Percentiles rank a stretch among this genome's conserved stretches.
phyloP scores from a whole-genome alignment of 1,140 invertebrate genomes.

The Papilio polytes region DNA sequence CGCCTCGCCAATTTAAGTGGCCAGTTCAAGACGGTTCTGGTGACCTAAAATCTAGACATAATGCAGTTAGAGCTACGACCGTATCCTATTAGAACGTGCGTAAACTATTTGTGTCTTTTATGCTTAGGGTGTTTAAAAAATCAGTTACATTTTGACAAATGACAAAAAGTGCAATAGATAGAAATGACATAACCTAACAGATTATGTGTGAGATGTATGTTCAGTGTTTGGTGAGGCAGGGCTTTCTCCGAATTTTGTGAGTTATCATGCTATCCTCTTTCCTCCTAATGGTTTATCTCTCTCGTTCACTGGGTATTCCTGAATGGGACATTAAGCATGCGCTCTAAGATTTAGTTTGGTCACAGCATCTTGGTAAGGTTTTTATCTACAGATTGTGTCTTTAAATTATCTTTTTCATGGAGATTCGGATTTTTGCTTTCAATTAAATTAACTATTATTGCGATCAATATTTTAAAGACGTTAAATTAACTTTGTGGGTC shows the following conservation, averaged over 20 bases:
- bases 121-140: constrained; percentile 35
- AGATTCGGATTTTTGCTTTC: too few relatives aligned
- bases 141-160: constrained; percentile 21
- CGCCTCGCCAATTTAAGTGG: constrained; percentile 43
- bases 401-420: too few relatives aligned
- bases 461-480: too few relatives aligned
- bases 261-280: constrained; percentile 42
- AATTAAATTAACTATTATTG: too few relatives aligned
- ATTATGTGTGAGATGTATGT: constrained; percentile 33
- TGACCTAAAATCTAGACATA: constrained; percentile 62
- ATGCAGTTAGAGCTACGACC: constrained; percentile 56
- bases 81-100: constrained; percentile 40
- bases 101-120: constrained; percentile 32
- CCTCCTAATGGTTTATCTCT: constrained; percentile 42
- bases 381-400: too few relatives aligned
- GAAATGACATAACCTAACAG: constrained; percentile 46
- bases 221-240: constrained; percentile 35
- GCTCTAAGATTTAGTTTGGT: constrained; percentile 42
- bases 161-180: constrained; percentile 33
- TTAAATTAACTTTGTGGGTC: too few relatives aligned
- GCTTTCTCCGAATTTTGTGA: constrained; percentile 48
- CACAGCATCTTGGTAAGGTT: constrained; percentile 44
- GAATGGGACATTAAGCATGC: constrained; percentile 59
- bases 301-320: constrained; percentile 46
- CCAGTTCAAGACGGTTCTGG: constrained; percentile 47